Evolutionary conservation across 1,140 invertebrate genomes (phyloP).

Genomic region (Hylyphantes graminicola): DNA sequence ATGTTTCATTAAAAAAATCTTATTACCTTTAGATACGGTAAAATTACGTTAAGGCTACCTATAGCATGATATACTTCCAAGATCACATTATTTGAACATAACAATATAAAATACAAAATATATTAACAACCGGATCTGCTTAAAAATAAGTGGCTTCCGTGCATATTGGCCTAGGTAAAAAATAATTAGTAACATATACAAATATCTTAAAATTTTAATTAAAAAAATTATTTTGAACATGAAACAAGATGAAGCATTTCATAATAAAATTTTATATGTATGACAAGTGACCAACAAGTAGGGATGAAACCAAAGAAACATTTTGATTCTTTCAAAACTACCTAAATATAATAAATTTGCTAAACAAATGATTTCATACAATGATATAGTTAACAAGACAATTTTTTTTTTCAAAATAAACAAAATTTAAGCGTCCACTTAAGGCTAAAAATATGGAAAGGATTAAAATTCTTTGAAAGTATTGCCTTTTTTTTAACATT

Average conservation of each 20-base stretch:
- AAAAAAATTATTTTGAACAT: conserved; percentile 9
- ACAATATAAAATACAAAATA: conserved; percentile 53
- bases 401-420: too few species aligned
- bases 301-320: conserved; percentile 3
- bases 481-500: too few species aligned
- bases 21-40: too few species aligned
- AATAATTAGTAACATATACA: conserved; percentile 35
- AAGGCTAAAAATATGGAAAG: too few species aligned
- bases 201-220: conserved; percentile 12
- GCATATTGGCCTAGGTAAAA: conserved; percentile 13
- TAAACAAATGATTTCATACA: too few species aligned
- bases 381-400: too few species aligned
- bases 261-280: conserved; percentile 16
- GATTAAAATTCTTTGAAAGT: too few species aligned
- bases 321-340: neutral
- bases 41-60: too few species aligned
- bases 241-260: neutral
- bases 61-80: conserved; percentile 30
- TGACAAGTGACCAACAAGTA: conserved; percentile 45
- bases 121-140: conserved; percentile 47
- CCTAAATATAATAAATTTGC: neutral
- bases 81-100: conserved; percentile 6
- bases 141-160: conserved; percentile 20
- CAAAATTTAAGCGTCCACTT: too few species aligned
- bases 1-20: too few species aligned